phyloP scores from a whole-genome alignment of 35 echinoderm and acorn worm genomes.

The Hemicentrotus pulcherrimus region DNA sequence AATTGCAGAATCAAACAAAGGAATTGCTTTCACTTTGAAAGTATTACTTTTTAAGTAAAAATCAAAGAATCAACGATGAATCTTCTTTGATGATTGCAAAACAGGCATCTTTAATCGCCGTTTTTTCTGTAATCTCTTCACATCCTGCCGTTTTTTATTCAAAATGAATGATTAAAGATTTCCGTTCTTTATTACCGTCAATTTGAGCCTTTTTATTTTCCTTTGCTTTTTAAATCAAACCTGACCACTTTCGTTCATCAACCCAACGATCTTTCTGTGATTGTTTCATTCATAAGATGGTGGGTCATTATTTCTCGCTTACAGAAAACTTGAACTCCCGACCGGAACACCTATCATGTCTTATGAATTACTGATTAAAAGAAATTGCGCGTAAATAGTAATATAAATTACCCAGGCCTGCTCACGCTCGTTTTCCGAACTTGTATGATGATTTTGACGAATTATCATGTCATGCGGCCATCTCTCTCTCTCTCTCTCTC shows the following conservation, averaged over 20 bases:
- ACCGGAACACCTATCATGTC: not conserved
- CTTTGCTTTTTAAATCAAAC: not conserved
- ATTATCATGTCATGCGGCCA: not conserved
- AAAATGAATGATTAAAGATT: conserved; percentile 14
- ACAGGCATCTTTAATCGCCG: not conserved
- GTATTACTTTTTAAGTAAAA: not conserved
- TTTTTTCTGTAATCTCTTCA: conserved; percentile 9
- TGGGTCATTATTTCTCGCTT: not conserved
- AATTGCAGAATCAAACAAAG: not conserved
- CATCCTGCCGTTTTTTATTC: not conserved
- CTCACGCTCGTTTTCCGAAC: not conserved
- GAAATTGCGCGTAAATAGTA: not conserved
- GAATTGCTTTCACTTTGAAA: not conserved
- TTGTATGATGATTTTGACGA: not conserved
- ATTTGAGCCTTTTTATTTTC: not conserved
- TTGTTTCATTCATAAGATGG: conserved; percentile 40
- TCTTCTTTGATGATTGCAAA: not conserved
- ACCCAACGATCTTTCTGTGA: not conserved
- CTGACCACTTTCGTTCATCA: not conserved
- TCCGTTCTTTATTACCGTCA: conserved; percentile 22
- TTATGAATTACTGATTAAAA: conserved; percentile 20
- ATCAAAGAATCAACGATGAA: not conserved
- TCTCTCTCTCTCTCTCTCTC: not conserved
- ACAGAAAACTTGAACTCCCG: not conserved
- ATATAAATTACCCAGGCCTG: not conserved